Conservation (phyloP, 2,888 invertebrate species). For the Drosophila leonis region DNA sequence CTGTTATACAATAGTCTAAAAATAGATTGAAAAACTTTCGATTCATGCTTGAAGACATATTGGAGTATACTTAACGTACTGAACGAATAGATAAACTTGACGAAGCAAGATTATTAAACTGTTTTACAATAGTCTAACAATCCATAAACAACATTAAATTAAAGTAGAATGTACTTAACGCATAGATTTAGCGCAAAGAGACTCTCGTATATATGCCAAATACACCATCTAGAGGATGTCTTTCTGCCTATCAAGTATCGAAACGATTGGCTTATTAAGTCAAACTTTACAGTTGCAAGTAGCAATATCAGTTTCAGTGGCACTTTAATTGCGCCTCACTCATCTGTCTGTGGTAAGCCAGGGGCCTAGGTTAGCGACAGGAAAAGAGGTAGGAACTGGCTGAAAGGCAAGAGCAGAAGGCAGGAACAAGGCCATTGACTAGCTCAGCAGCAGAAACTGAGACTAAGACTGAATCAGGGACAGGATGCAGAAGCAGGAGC, state of each 20-base stretch:
- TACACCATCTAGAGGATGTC: neutral
- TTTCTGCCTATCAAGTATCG: neutral
- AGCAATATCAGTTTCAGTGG: conserved; percentile 7
- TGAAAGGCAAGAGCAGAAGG: neutral
- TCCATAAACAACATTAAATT: neutral
- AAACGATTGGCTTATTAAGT: neutral
- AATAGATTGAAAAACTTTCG: neutral
- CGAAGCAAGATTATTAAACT: neutral
- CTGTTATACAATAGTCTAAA: neutral
- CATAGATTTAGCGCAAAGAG: no score
- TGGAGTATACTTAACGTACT: neutral
- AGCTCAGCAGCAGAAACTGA: neutral
- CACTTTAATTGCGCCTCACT: conserved; percentile 7
- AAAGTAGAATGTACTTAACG: neutral
- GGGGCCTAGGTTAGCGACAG: neutral
- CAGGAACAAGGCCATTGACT: neutral
- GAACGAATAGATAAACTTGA: neutral
- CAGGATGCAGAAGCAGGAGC: no score
- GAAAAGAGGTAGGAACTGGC: neutral
- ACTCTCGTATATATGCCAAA: no score
- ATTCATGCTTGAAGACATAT: neutral
- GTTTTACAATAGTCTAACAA: neutral
- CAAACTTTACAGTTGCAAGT: conserved; percentile 1
- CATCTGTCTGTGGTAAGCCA: conserved; percentile 12
- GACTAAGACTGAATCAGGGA: neutral